Conservation (phyloP, 2,888 invertebrate genomes). For the Stratiomys singularior region DNA sequence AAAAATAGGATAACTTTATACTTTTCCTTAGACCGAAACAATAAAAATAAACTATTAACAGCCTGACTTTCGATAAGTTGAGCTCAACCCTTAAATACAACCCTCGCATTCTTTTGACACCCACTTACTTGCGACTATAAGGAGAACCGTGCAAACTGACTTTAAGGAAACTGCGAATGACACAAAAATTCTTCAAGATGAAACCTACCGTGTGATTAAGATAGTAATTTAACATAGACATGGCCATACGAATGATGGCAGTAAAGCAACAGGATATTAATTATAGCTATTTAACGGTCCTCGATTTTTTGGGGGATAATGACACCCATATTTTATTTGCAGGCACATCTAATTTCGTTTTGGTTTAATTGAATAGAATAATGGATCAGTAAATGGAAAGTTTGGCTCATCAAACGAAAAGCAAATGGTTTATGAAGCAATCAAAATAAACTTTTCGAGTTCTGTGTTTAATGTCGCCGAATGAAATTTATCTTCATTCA, state of each 20-base stretch:
- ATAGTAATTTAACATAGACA: slow-evolving; percentile 20
- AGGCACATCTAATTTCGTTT: slow-evolving; percentile 6
- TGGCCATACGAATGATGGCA: background rate
- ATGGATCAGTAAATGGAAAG: background rate
- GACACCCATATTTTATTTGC: slow-evolving; percentile 34
- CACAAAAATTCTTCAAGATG: slow-evolving; percentile 37
- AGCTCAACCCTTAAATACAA: too few relatives aligned
- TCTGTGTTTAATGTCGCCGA: too few relatives aligned
- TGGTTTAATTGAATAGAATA: slow-evolving; percentile 21
- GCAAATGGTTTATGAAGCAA: too few relatives aligned
- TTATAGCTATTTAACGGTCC: slow-evolving; percentile 29
- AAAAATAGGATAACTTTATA: too few relatives aligned
- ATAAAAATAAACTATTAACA: too few relatives aligned
- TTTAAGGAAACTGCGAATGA: slow-evolving; percentile 38
- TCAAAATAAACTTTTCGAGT: too few relatives aligned
- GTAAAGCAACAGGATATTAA: slow-evolving; percentile 32
- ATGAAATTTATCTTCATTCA: too few relatives aligned
- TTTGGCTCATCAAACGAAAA: too few relatives aligned
- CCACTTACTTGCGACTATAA: background rate
- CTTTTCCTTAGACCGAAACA: too few relatives aligned
- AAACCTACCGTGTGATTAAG: slow-evolving; percentile 36
- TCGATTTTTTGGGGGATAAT: slow-evolving; percentile 30
- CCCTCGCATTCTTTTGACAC: too few relatives aligned
- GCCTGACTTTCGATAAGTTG: too few relatives aligned
- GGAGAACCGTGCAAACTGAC: slow-evolving; percentile 5